Evolutionary conservation across 2,888 invertebrate species (phyloP), one percentile per base, ranked within the genome.

Genomic region (Pteria penguin): DNA sequence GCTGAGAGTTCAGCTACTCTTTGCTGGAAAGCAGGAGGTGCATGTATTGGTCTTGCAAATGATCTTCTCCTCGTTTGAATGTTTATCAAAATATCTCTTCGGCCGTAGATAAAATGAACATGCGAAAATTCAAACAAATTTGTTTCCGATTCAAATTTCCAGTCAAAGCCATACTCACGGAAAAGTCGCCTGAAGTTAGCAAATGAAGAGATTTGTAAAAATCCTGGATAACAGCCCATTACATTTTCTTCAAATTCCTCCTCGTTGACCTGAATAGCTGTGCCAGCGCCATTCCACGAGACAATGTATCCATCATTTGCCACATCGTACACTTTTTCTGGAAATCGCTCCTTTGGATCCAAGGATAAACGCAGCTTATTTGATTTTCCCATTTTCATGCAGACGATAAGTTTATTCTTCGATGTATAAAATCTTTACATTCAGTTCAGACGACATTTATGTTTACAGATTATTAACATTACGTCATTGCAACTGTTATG

Each of bases 101-200:
- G 71, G 2, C 83, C 85, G 24, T 81, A 78, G 0, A 80, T 69
- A 72, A 90, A 87, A 65, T 57, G 81, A 8, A 84, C 86, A 74
- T 91, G 90, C 4, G 83, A 80, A 82, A 88, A 90, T 71, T 87
- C 86, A 70, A 88, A 81, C 5, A 78, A 75, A 8, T 75, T 74
- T 2, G 71, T 77, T 2, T 79, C 79, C n/a, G 82, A 76, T 32
- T 84, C 82, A 4, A 84, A 66, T 22, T 61, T 70, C 88, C 89
- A 89, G 32, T 84, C 82, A 77, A 90, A 91, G 18, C 87, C 87
- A 81, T 91, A 91, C 73, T 90, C 90, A 55, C 91, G 82, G 72
- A 90, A 88, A 27, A 90, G 86, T 58, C 91, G 83, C 22, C 90
- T 80, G 4, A 91, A 82, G 71, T 91, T 91, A 54, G 85, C 79